These are phyloP conservation scores for Rhopilema esculentum DNA, from an alignment of 30 jellyfish, hydroid and myxozoan species.

Conservation along the genomic window DNA sequence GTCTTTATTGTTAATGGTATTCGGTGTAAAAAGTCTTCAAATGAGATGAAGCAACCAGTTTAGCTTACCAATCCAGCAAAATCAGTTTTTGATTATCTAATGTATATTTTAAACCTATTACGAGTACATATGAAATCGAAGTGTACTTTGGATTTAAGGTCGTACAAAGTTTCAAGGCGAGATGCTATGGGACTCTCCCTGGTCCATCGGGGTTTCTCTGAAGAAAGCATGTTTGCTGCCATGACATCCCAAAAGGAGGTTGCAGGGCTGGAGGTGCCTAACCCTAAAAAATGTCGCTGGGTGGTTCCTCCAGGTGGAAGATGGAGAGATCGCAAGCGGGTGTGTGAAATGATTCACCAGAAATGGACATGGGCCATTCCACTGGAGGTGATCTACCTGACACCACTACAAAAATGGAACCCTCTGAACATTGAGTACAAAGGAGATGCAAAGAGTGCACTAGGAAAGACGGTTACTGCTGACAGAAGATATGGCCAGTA, in stretches of 20 bases:
- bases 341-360: conserved; percentile 70
- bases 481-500: conserved; percentile 74
- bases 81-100: no score
- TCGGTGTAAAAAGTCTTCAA: no score
- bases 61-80: no score
- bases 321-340: conserved; percentile 50
- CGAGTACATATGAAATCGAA: no score
- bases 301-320: conserved; percentile 18
- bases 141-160: conserved; percentile 4
- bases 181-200: conserved; percentile 93
- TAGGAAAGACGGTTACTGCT: conserved; percentile 56
- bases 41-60: no score
- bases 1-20: no score
- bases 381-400: conserved; percentile 86
- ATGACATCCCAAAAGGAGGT: conserved; percentile 85
- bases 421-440: conserved; percentile 82
- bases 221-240: conserved; percentile 84
- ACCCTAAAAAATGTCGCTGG: conserved; percentile 69
- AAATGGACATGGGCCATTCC: conserved; percentile 98
- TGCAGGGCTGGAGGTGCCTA: conserved; percentile 78
- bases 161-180: conserved; percentile 58
- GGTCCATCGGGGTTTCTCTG: conserved; percentile 80
- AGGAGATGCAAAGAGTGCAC: conserved; percentile 66
- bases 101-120: no score
- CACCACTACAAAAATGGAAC: conserved; percentile 93